These are phyloP conservation scores for Nipponacmea schrenckii DNA, from an alignment of 2,888 invertebrate genomes.

Conservation along the genomic window DNA sequence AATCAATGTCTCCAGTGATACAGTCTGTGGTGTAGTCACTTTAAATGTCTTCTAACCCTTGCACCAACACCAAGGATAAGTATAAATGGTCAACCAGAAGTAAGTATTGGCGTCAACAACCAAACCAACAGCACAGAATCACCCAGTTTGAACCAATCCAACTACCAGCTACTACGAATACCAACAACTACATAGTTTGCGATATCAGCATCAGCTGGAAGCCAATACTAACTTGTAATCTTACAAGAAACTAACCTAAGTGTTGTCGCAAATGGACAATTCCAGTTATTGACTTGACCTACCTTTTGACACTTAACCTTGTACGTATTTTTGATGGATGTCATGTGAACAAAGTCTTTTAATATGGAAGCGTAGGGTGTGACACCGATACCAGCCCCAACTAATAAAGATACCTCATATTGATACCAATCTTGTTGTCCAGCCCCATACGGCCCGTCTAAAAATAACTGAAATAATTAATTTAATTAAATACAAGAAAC, in stretches of 20 bases:
- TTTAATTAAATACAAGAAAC: not conserved
- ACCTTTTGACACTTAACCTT: constrained; percentile 68
- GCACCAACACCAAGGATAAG: too few species aligned
- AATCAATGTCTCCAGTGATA: not conserved
- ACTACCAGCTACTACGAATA: too few species aligned
- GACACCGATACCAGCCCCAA: constrained; percentile 68
- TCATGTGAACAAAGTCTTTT: constrained; percentile 73
- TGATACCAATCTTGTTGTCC: constrained; percentile 67
- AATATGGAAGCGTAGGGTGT: constrained; percentile 77
- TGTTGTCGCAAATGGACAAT: too few species aligned
- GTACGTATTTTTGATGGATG: constrained; percentile 60
- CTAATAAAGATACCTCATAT: constrained; percentile 64
- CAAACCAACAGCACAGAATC: too few species aligned
- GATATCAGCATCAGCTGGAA: too few species aligned
- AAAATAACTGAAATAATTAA: constrained; percentile 49
- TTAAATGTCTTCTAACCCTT: too few species aligned
- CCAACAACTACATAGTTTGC: too few species aligned
- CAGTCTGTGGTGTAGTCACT: not conserved
- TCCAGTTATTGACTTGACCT: not conserved
- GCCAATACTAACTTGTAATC: too few species aligned
- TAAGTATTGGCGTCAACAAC: too few species aligned
- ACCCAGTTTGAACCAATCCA: too few species aligned
- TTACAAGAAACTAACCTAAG: too few species aligned
- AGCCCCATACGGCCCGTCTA: constrained; percentile 66
- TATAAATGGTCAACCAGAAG: too few species aligned